Evolutionary conservation across 2,797 vertebrate species (phyloP), one percentile per base, ranked within the genome.

Genomic region (Cynodonichthys magdalenae): DNA sequence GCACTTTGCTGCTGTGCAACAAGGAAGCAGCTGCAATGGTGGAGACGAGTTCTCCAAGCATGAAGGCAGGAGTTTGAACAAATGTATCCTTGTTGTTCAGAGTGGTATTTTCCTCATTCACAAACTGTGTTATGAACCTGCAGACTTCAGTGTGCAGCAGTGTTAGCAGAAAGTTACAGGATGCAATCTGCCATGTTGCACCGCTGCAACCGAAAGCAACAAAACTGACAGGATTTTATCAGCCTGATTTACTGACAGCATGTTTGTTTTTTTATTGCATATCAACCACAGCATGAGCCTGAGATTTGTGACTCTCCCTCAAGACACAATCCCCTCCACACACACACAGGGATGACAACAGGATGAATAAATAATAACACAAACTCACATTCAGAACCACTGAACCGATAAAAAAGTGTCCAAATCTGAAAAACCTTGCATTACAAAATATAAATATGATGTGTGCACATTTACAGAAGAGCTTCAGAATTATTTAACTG

Each of bases 281-380:
- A 75, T 64, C 55, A 54, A 58, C 29, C 46, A 52, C n/a, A 56
- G 45, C 24, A 8, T 41, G 39, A 72, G 72, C 69, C 29, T 62
- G 20, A 19, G 47, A 54, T 63, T 54, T 51, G 29, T 51, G 56
- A 63, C 75, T 15, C 56, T 68, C 64, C 58, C 59, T 59, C 36
- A 62, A 78, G 66, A 71, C 69, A 55, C 76, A 59, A 59, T 74
- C 66, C 72, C 66, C 15, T 29, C 2, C 14, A 5, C 41, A 62
- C 72, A 67, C 69, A 74, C 77, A 66, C 71, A 66, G 53, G 55
- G 66, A 76, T 71, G 74, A 85, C 74, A 80, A 24, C 59, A n/a
- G 65, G 46, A 83, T 85, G 74, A 89, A 87, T 85, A 81, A 78
- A 68, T 87, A 70, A 89, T 79, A 66, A 65, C 60, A 61, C 27